Evolutionary conservation across 1,140 invertebrate genomes (phyloP).

Genomic region (Potamilus streckersoni): DNA sequence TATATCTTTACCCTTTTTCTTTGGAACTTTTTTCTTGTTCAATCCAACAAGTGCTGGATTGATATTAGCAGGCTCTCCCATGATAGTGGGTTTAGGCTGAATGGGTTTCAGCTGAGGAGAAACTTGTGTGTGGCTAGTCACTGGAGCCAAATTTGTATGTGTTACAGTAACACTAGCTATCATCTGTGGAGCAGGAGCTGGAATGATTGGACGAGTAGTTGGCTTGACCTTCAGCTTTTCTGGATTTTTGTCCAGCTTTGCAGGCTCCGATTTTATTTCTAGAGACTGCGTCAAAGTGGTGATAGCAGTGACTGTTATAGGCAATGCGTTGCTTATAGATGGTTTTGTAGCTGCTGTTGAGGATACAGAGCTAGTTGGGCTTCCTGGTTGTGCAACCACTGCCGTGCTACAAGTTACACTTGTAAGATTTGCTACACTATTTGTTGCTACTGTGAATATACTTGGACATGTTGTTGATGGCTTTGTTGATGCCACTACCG

Average conservation of each 20-base stretch:
- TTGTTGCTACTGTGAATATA: neutral
- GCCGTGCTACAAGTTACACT: conserved; percentile 29
- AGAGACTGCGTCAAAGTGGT: conserved; percentile 9
- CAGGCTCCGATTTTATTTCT: conserved; percentile 26
- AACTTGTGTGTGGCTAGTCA: conserved; percentile 45
- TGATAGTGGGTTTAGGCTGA: conserved; percentile 67
- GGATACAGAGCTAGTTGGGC: conserved; percentile 14
- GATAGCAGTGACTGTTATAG: conserved; percentile 34
- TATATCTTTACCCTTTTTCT: conserved; percentile 68
- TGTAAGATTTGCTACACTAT: conserved; percentile 26
- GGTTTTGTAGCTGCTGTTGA: conserved; percentile 18
- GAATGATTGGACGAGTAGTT: conserved; percentile 58
- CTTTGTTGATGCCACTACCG: too few species aligned
- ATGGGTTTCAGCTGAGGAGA: conserved; percentile 64
- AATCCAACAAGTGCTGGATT: conserved; percentile 62
- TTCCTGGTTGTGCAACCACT: conserved; percentile 27
- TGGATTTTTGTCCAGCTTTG: neutral
- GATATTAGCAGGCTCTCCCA: conserved; percentile 59
- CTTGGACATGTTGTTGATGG: too few species aligned
- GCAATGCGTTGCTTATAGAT: conserved; percentile 9
- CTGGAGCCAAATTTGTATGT: conserved; percentile 45
- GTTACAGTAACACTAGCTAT: conserved; percentile 42
- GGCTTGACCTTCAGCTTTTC: conserved; percentile 20
- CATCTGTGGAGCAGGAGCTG: conserved; percentile 49
- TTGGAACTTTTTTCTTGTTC: conserved; percentile 59